Conservation (phyloP, 2,888 invertebrate genomes). For the Herminia tarsipennalis region DNA sequence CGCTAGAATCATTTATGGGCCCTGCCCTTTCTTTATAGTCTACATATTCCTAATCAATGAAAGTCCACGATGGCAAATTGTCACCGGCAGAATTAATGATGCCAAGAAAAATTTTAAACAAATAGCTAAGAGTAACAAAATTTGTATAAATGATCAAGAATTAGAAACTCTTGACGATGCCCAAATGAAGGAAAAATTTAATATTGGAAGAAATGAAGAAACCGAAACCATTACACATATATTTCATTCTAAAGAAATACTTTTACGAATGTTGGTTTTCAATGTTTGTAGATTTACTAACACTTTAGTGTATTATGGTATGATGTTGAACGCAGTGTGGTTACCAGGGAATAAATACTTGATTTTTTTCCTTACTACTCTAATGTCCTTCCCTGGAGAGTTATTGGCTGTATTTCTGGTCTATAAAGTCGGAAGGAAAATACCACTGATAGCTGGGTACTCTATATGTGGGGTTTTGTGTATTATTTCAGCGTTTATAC, state of each 20-base stretch:
- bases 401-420: slow-evolving; percentile 64
- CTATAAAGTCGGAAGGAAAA: slow-evolving; percentile 69
- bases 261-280: slow-evolving; percentile 58
- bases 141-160: slow-evolving; percentile 57
- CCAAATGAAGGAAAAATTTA: slow-evolving; percentile 59
- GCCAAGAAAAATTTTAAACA: slow-evolving; percentile 57
- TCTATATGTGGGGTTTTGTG: slow-evolving; percentile 59
- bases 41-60: slow-evolving; percentile 61
- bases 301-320: slow-evolving; percentile 70
- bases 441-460: slow-evolving; percentile 63
- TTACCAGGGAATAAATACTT: slow-evolving; percentile 72
- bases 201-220: slow-evolving; percentile 54
- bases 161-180: slow-evolving; percentile 53
- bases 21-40: slow-evolving; percentile 58
- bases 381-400: slow-evolving; percentile 76
- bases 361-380: slow-evolving; percentile 66
- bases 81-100: slow-evolving; percentile 61
- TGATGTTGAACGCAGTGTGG: slow-evolving; percentile 70
- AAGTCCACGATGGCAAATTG: slow-evolving; percentile 72
- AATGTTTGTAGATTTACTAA: slow-evolving; percentile 60
- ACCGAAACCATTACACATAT: slow-evolving; percentile 58
- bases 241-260: slow-evolving; percentile 60
- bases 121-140: slow-evolving; percentile 62
- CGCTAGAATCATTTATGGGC: slow-evolving; percentile 64
- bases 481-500: slow-evolving; percentile 57